Evolutionary conservation across 2,113 vertebrate species (phyloP).

Genomic region (Muntiacus muntjak): DNA sequence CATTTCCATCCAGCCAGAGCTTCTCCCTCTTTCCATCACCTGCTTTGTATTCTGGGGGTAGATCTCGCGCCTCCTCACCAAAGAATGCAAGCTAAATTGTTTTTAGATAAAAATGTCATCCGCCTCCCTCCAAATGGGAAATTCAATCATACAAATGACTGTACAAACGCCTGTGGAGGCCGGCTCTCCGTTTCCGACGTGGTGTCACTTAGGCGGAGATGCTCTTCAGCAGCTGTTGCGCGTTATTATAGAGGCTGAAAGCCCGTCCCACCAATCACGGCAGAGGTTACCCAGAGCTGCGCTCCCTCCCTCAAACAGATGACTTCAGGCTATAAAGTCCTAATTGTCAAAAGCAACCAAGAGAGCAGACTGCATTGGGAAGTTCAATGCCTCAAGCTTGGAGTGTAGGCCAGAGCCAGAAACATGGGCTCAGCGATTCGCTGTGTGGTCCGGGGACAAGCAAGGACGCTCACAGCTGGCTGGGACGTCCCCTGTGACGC

Average conservation of each 20-base stretch:
- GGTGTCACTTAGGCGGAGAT: conserved; percentile 57
- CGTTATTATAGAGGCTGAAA: not conserved
- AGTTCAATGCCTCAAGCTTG: not conserved
- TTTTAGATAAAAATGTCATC: conserved; percentile 61
- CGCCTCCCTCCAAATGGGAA: conserved; percentile 45
- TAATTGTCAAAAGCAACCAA: conserved; percentile 21
- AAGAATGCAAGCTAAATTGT: conserved; percentile 60
- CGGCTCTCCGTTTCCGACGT: conserved; percentile 47
- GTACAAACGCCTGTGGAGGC: conserved; percentile 49
- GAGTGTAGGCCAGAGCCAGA: not conserved
- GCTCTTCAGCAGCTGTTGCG: conserved; percentile 48
- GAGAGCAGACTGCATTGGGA: not conserved
- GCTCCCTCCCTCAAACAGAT: conserved; percentile 2
- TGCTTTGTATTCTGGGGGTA: conserved; percentile 40
- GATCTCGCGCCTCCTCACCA: conserved; percentile 17
- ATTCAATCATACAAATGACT: conserved; percentile 67
- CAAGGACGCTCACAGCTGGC: not conserved
- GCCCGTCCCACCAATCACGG: conserved; percentile 18
- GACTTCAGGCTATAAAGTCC: conserved; percentile 18
- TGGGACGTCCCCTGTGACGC: not conserved
- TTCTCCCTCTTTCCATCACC: not conserved
- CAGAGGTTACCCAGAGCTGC: conserved; percentile 17
- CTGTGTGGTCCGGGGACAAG: not conserved
- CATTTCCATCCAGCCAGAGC: not conserved
- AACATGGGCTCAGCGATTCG: not conserved